Conservation (phyloP, 2,113 vertebrate species). For the Sinocyclocheilus rhinocerous region DNA sequence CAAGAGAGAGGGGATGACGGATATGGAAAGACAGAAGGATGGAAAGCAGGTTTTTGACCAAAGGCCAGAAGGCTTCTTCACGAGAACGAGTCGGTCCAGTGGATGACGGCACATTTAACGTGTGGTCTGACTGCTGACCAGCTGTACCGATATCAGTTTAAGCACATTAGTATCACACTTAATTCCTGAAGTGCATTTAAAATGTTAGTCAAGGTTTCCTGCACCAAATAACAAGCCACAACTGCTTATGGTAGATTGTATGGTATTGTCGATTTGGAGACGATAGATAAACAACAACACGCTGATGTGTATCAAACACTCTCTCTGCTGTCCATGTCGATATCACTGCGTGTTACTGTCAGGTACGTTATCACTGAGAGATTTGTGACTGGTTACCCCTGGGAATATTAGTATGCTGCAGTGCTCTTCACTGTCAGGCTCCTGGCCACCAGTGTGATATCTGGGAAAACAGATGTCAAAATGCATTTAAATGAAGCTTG, state of each 20-base stretch:
- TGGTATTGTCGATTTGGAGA: background rate
- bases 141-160: background rate
- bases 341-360: constrained; percentile 70
- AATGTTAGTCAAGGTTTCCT: background rate
- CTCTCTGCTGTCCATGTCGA: constrained; percentile 60
- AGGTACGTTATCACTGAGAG: constrained; percentile 69
- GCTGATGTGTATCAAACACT: background rate
- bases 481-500: constrained; percentile 73
- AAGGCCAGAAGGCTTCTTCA: constrained; percentile 16
- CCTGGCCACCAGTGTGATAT: constrained; percentile 70
- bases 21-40: constrained; percentile 26
- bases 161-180: background rate
- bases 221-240: no score
- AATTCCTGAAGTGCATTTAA: background rate
- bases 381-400: constrained; percentile 55
- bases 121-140: constrained; percentile 31
- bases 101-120: constrained; percentile 6
- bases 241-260: background rate
- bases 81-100: background rate
- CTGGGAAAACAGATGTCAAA: constrained; percentile 80
- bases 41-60: constrained; percentile 42
- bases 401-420: constrained; percentile 76
- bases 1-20: background rate
- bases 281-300: background rate
- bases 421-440: constrained; percentile 70